phyloP scores from a whole-genome alignment of 2,797 vertebrate genomes.

The Austrolebias charrua region DNA sequence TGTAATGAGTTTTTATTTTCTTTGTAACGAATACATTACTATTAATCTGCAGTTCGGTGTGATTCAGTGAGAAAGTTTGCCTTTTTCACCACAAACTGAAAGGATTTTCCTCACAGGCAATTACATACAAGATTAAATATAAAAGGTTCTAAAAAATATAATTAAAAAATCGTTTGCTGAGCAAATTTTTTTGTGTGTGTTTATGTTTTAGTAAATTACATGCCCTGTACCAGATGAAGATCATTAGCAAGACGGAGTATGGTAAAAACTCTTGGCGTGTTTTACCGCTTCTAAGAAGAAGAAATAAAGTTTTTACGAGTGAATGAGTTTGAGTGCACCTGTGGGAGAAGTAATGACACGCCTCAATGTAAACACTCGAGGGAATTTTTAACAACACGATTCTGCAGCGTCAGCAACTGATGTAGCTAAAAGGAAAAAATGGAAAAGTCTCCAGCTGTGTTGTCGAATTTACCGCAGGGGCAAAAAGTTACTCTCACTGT shows the following conservation, averaged over 20 bases:
- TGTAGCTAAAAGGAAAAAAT: neutral
- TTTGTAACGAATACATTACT: neutral
- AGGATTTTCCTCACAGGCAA: neutral
- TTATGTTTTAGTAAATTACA: neutral
- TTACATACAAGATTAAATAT: neutral
- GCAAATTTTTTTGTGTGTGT: too few relatives aligned
- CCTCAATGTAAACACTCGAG: conserved; percentile 19
- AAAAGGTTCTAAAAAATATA: neutral
- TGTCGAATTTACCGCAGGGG: neutral
- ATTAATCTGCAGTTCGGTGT: neutral
- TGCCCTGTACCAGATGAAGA: neutral
- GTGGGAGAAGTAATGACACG: conserved; percentile 25
- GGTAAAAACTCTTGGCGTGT: neutral
- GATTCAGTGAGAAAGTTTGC: neutral
- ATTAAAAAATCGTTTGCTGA: neutral
- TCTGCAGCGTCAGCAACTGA: conserved; percentile 37
- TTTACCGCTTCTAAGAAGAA: neutral
- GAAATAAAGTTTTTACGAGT: conserved; percentile 14
- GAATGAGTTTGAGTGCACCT: neutral
- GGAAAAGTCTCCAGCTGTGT: conserved; percentile 28
- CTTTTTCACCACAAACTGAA: neutral
- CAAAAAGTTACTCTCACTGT: conserved; percentile 5
- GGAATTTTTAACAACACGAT: conserved; percentile 28
- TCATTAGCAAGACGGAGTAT: conserved; percentile 1
- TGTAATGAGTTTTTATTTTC: too few relatives aligned